phyloP scores from a whole-genome alignment of 30 jellyfish, hydroid and myxozoan genomes.

The Nemopilema nomurai region DNA sequence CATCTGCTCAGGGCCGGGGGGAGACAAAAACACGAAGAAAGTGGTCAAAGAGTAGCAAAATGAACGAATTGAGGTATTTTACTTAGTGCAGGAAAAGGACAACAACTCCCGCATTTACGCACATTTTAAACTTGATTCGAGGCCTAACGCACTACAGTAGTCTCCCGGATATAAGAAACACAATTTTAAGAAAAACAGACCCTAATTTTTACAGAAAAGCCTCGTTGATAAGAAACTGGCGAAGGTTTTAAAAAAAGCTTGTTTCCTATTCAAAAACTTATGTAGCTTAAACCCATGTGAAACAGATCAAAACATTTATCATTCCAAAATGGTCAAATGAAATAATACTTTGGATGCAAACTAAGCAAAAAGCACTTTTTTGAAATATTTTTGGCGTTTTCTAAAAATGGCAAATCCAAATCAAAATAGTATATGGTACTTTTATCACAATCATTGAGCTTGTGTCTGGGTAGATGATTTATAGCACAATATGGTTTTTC shows the following conservation, averaged over 20 bases:
- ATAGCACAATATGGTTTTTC: slow-evolving; percentile 33
- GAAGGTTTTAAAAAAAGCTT: background rate
- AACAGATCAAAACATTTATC: background rate
- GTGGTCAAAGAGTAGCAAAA: no score
- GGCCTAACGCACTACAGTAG: background rate
- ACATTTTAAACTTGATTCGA: no score
- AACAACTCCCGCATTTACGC: no score
- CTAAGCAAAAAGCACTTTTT: slow-evolving; percentile 40
- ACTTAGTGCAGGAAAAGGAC: no score
- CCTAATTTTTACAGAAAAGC: background rate
- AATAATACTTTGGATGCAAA: slow-evolving; percentile 29
- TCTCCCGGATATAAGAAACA: background rate
- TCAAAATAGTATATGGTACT: slow-evolving; percentile 2
- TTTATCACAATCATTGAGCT: slow-evolving; percentile 35
- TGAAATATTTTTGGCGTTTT: slow-evolving; percentile 31
- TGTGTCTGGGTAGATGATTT: slow-evolving; percentile 39
- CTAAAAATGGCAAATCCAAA: slow-evolving; percentile 29
- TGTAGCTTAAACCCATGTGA: background rate
- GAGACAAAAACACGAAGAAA: no score
- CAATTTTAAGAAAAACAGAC: background rate
- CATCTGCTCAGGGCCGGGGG: no score
- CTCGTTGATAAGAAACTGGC: background rate
- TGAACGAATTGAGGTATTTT: no score
- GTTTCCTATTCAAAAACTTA: background rate
- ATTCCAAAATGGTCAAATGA: slow-evolving; percentile 19